Conservation (phyloP, 2,113 vertebrate species). For the Sander vitreus region DNA sequence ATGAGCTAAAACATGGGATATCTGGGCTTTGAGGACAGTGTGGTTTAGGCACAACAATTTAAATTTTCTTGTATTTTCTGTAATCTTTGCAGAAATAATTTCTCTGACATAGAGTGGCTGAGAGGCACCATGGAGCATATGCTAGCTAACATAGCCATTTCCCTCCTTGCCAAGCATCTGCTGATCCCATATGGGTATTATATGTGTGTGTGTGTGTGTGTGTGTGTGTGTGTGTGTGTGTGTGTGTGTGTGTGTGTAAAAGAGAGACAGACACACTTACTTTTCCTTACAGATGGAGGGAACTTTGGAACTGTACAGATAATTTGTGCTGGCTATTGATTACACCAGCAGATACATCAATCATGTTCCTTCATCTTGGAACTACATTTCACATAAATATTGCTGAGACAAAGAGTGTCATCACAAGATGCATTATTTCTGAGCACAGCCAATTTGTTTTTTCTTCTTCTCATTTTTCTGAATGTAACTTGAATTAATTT, state of each 20-base stretch:
- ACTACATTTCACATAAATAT: slow-evolving; percentile 24
- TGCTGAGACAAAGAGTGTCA: slow-evolving; percentile 22
- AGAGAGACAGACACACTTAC: slow-evolving; percentile 44
- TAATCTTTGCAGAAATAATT: slow-evolving; percentile 56
- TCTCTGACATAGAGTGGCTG: slow-evolving; percentile 59
- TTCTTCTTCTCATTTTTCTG: slow-evolving; percentile 10
- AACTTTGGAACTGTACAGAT: slow-evolving; percentile 59
- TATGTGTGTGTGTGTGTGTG: slow-evolving; percentile 56
- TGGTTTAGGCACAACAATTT: neutral
- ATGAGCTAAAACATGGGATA: slow-evolving; percentile 3
- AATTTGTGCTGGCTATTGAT: slow-evolving; percentile 74
- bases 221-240: too few species aligned
- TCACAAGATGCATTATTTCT: slow-evolving; percentile 26
- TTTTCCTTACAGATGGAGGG: slow-evolving; percentile 70
- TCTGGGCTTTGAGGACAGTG: neutral
- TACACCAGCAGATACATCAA: slow-evolving; percentile 65
- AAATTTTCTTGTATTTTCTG: slow-evolving; percentile 26
- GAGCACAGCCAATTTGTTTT: slow-evolving; percentile 22
- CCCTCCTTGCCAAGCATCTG: slow-evolving; percentile 80
- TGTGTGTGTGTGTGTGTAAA: slow-evolving; percentile 51
- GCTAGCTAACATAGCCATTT: slow-evolving; percentile 76
- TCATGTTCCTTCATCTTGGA: slow-evolving; percentile 53
- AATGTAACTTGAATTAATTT: slow-evolving; percentile 30
- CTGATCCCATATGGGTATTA: slow-evolving; percentile 75
- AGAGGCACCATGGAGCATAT: slow-evolving; percentile 72